A percentile compares a stretch with the other conserved stretches of the same genome.
Conservation (phyloP, 1,140 invertebrate species). For the Chlorops oryzae region DNA sequence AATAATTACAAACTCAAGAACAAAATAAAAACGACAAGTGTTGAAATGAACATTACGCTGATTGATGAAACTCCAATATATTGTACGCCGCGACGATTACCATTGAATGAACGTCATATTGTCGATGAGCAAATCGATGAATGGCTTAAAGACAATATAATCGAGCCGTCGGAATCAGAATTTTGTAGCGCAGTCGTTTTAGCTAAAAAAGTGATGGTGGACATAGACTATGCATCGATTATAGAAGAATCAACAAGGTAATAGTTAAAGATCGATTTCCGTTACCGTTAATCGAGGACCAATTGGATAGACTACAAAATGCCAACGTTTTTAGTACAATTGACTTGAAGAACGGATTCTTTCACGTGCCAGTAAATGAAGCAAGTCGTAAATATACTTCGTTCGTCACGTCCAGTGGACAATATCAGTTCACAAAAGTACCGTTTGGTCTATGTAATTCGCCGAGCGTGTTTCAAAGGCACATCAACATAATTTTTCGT, state of each 20-base stretch:
- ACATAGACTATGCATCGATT: no score
- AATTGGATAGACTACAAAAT: no score
- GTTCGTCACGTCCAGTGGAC: slow-evolving; percentile 43
- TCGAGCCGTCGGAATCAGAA: no score
- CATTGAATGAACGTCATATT: slow-evolving; percentile 8
- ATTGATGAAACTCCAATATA: slow-evolving; percentile 8
- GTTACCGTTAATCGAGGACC: no score
- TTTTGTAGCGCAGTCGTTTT: no score
- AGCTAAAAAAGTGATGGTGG: no score
- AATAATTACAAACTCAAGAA: no score
- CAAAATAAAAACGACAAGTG: slow-evolving; percentile 5
- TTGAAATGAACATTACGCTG: slow-evolving; percentile 8
- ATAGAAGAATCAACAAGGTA: no score
- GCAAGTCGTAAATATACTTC: slow-evolving; percentile 31
- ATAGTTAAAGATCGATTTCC: no score
- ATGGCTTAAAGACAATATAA: no score
- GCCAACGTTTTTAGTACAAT: slow-evolving; percentile 44
- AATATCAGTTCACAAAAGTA: slow-evolving; percentile 52
- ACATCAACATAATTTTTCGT: slow-evolving; percentile 22
- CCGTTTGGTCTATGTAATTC: slow-evolving; percentile 40
- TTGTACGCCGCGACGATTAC: not conserved
- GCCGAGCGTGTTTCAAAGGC: slow-evolving; percentile 29
- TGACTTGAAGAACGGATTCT: slow-evolving; percentile 39
- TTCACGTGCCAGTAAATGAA: slow-evolving; percentile 28
- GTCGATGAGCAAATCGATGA: slow-evolving; percentile 15